Conservation (phyloP, 2,113 vertebrate species). For the Pomatostomus ruficeps region DNA sequence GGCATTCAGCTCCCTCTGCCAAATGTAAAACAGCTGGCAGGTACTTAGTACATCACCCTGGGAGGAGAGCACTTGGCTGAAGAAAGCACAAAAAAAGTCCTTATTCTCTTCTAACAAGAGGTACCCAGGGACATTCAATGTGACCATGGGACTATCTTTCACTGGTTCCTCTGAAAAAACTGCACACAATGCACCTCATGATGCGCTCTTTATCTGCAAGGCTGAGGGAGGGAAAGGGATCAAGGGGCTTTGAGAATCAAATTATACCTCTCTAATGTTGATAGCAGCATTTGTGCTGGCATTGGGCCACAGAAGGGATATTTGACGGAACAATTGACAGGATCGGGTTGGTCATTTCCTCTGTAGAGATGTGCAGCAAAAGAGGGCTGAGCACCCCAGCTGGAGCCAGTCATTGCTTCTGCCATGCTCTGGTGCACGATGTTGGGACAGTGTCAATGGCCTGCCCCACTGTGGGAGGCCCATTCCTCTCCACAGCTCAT, state of each 20-base stretch:
- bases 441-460: neutral
- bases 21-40: slow-evolving; percentile 21
- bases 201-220: neutral
- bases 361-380: neutral
- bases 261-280: neutral
- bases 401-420: neutral
- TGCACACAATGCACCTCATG: neutral
- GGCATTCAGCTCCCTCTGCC: neutral
- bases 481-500: neutral
- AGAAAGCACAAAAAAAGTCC: neutral
- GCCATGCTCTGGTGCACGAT: fast-evolving
- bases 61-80: neutral
- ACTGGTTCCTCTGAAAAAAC: neutral
- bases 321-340: neutral
- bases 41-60: neutral
- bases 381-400: neutral
- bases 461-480: fast-evolving
- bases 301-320: neutral
- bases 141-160: neutral
- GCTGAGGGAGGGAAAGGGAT: neutral
- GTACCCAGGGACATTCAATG: neutral
- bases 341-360: neutral
- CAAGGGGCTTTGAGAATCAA: neutral
- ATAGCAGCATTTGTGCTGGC: neutral
- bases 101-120: neutral